Evolutionary conservation across 1,140 invertebrate species (phyloP), one percentile per base, ranked within the genome.

Genomic region (Drosophila arawakana): DNA sequence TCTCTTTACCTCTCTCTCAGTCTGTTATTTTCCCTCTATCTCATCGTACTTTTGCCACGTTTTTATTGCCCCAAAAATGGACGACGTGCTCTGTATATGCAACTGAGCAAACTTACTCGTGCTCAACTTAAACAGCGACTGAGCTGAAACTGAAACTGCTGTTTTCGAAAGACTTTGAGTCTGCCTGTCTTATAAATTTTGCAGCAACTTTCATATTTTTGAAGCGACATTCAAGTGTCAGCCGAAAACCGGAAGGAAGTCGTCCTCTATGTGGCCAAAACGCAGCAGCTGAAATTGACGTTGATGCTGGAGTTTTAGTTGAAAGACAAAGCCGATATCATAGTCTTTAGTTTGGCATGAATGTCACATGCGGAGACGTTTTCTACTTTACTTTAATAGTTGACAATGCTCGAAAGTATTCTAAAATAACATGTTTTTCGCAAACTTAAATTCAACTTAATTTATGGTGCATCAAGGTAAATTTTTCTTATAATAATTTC

Each of bases 141-240:
- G 18, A 67, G 47, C 34, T 52, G 41, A 49, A 43, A 8, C 37
- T 57, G 52, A 57, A 57, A 47, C 63, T 44, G 52, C 21, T 66
- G 41, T 54, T 35, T 68, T 35, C 37, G 55, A 61, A 49, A 7
- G 9, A 11, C 65, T 57, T 49, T n/a, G 66, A 67, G 73, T 61
- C 67, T 61, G 72, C 54, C 67, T 76, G 63, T 70, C 77, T 83
- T 89, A 88, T 89, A 83, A 88, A 89, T 89, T 88, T 88, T 88
- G 67, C 37, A 83, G 73, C 50, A 89, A 89, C 81, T 84, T 89
- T 90, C 78, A 89, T 89, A 85, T 89, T 86, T 89, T 89, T 41
- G 43, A 43, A 57, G 55, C 46, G 57, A 76, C 59, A 49, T 70
- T 58, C 25, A 43, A 43, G 35, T 73, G 63, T 21, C 59, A 41